Conservation (phyloP, 2,888 invertebrate genomes). For the Calameuta filiformis region DNA sequence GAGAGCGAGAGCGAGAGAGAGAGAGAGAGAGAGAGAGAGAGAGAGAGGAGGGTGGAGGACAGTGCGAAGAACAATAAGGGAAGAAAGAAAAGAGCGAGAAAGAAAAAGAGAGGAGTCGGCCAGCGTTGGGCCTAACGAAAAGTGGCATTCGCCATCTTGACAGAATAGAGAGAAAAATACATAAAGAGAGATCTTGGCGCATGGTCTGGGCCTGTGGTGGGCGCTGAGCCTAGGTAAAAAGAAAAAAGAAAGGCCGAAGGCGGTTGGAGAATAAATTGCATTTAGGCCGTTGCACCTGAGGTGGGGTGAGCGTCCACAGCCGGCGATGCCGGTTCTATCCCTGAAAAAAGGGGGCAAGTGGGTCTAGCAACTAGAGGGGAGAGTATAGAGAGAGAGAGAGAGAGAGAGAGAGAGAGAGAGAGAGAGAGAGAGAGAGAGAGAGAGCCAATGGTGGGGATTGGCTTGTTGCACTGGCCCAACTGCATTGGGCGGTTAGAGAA, state of each 20-base stretch:
- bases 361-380: conserved; percentile 60
- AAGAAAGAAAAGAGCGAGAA: conserved; percentile 4
- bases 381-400: conserved; percentile 20
- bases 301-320: conserved; percentile 44
- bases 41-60: conserved; percentile 29
- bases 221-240: conserved; percentile 29
- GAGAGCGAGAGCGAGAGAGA: conserved; percentile 32
- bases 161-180: conserved; percentile 21
- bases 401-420: not conserved
- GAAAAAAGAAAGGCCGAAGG: conserved; percentile 24
- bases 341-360: conserved; percentile 56
- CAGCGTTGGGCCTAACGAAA: conserved; percentile 24
- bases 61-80: conserved; percentile 11
- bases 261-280: conserved; percentile 56
- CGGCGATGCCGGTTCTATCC: conserved; percentile 38
- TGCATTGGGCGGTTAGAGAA: conserved; percentile 45
- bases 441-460: not conserved
- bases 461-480: conserved; percentile 5
- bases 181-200: conserved; percentile 11
- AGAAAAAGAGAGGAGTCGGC: conserved; percentile 11
- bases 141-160: conserved; percentile 29
- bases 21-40: conserved; percentile 17
- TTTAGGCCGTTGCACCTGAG: conserved; percentile 61
- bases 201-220: conserved; percentile 11
- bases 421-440: not conserved